These are phyloP conservation scores for Sphinx pinastri DNA, from an alignment of 2,888 invertebrate species.

Conservation along the genomic window DNA sequence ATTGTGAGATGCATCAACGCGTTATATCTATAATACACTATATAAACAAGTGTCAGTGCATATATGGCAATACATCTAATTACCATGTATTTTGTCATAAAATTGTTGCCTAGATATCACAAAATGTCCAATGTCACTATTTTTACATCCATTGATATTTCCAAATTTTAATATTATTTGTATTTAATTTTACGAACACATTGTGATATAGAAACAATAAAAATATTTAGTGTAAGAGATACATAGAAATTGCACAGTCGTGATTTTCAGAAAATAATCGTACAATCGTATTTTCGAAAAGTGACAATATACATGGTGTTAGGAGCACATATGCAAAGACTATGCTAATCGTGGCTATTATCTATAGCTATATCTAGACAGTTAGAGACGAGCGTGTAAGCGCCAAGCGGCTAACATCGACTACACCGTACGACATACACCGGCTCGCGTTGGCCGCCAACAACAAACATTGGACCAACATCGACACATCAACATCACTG, in stretches of 20 bases:
- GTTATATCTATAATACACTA: slow-evolving; percentile 22
- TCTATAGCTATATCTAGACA: slow-evolving; percentile 41
- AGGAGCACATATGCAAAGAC: slow-evolving; percentile 30
- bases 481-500: slow-evolving; percentile 58
- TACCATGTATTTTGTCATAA: background rate
- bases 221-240: background rate
- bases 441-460: slow-evolving; percentile 53
- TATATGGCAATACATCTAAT: slow-evolving; percentile 30
- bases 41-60: slow-evolving; percentile 31
- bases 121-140: too few species aligned
- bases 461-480: slow-evolving; percentile 66
- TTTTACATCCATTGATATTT: too few species aligned
- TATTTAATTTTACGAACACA: background rate
- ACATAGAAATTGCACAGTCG: background rate
- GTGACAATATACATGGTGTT: slow-evolving; percentile 27
- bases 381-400: slow-evolving; percentile 58
- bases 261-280: background rate
- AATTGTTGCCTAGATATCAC: too few species aligned
- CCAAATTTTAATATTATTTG: background rate
- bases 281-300: background rate
- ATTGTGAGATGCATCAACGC: slow-evolving; percentile 28
- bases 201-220: background rate
- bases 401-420: slow-evolving; percentile 77
- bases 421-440: slow-evolving; percentile 72
- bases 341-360: slow-evolving; percentile 42